Evolutionary conservation across 2,113 vertebrate species (phyloP), one percentile per base, ranked within the genome.

Genomic region (Ictalurus punctatus): DNA sequence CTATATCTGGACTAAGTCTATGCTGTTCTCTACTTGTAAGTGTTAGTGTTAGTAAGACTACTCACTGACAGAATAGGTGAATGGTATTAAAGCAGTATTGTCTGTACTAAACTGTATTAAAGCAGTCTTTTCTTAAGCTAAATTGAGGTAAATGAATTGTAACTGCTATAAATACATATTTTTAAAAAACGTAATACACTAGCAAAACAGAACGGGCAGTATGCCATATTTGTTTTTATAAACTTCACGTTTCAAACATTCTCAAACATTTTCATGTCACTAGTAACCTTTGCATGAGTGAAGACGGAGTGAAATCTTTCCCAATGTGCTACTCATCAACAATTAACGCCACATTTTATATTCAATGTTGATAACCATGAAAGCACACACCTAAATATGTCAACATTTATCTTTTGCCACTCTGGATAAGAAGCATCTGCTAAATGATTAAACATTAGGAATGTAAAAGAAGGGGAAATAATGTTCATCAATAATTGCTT

Each of bases 401-500:
- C 54, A 59, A 27, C 34, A 83, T 25, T 63, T 44, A 16, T 13
- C 21, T 83, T 61, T 37, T 81, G 7, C 16, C n/a, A 56, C 52
- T 81, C 52, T 34, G 16, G 52, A 81, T 58, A 58, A 61, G 81
- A 83, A 63, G 54, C 34, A 40, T 40, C 34, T 83, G 58, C 2
- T 0, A 2, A 63, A 27, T 63, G 58, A 83, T 83, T 63, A 63
- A 63, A 83, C 44, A 34, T 40, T 17, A 27, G 21, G 10, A 40
- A 21, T 63, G 9, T 37, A 63, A 61, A 61, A 59, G n/a, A 83
- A 40, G 59, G 21, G 23, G 59, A 27, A 63, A 63, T 83, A 40
- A 44, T 16, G 58, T 63, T 25, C 58, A 63, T 63, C 58, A 82
- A 81, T 83, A 73, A 83, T 78, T 37, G 85, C 34, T 86, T 65